Evolutionary conservation across 1,140 invertebrate genomes (phyloP).

Genomic region (Sycophila sp.): DNA sequence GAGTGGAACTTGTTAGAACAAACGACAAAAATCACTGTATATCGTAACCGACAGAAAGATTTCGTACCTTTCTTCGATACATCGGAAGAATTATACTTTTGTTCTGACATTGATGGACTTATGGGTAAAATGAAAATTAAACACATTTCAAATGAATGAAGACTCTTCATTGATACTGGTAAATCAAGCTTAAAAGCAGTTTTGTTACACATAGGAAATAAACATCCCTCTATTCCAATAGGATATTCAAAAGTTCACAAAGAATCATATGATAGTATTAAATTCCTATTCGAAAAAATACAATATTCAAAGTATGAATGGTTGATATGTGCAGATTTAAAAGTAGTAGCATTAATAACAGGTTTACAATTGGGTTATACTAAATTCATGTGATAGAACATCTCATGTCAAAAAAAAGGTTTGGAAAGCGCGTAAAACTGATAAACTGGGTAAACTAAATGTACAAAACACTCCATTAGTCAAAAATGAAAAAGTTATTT

Average conservation of each 20-base stretch:
- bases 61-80: not conserved
- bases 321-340: not conserved
- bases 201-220: constrained; percentile 45
- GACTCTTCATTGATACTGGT: constrained; percentile 46
- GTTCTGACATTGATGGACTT: not conserved
- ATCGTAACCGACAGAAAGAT: not conserved
- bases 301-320: not conserved
- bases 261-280: constrained; percentile 44
- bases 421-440: constrained; percentile 36
- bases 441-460: constrained; percentile 45
- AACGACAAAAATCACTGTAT: not conserved
- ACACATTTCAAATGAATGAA: constrained; percentile 37
- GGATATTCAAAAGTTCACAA: constrained; percentile 40
- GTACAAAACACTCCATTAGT: constrained; percentile 50
- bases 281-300: too few relatives aligned
- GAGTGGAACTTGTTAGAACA: not conserved
- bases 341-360: not conserved
- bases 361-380: not conserved
- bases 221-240: constrained; percentile 42
- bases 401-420: constrained; percentile 49
- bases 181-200: constrained; percentile 42
- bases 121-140: too few relatives aligned
- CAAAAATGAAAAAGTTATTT: constrained; percentile 48
- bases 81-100: not conserved
- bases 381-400: constrained; percentile 48